Conservation (phyloP, 2,797 vertebrate species). For the Zenarchopterus dispar region DNA sequence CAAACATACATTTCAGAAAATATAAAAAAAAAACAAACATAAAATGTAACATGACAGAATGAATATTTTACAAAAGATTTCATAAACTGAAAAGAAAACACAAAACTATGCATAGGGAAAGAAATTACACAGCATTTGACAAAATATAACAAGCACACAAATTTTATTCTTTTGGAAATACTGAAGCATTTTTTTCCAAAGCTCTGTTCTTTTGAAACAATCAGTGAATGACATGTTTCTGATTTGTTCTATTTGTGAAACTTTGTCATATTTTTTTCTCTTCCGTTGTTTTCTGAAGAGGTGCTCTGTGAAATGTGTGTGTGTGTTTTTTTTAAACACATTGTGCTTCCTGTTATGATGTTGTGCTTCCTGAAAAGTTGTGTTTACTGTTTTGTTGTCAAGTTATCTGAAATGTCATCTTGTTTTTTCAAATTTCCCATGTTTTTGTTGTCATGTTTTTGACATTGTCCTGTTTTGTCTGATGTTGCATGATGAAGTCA, state of each 20-base stretch:
- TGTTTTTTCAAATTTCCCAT: neutral
- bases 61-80: too few species aligned
- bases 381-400: neutral
- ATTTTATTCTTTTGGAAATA: neutral
- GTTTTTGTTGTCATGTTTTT: neutral
- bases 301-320: neutral
- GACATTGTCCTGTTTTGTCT: neutral
- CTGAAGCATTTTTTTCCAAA: neutral
- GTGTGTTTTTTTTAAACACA: neutral
- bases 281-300: neutral
- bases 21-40: neutral
- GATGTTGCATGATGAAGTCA: neutral
- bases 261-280: neutral
- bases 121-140: too few species aligned
- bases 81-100: too few species aligned
- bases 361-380: slow-evolving; percentile 1
- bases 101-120: too few species aligned
- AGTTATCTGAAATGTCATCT: slow-evolving; percentile 8
- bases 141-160: too few species aligned
- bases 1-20: neutral
- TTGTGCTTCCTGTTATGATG: slow-evolving; percentile 5
- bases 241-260: neutral
- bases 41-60: neutral
- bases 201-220: neutral
- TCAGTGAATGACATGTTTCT: neutral